Evolutionary conservation across 2,113 vertebrate species (phyloP).

Genomic region (Baryphthengus martii): DNA sequence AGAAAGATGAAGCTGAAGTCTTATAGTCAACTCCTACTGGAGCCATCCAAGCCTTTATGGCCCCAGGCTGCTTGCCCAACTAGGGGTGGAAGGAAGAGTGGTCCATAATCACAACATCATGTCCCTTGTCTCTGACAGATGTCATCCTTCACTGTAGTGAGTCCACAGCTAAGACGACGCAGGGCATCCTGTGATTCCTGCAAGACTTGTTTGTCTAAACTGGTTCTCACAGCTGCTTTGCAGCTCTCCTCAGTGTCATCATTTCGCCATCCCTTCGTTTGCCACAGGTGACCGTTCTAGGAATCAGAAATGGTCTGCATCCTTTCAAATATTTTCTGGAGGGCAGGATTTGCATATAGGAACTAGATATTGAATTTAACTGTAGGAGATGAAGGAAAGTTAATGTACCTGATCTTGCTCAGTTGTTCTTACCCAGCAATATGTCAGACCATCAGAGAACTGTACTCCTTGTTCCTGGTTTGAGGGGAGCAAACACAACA

Average conservation of each 20-base stretch:
- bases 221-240: rapidly evolving
- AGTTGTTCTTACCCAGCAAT: background rate
- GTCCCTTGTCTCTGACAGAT: background rate
- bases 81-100: background rate
- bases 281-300: background rate
- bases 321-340: background rate
- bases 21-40: background rate
- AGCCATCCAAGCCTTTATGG: background rate
- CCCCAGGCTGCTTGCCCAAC: background rate
- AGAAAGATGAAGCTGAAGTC: background rate
- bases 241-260: background rate
- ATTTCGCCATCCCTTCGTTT: background rate
- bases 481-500: background rate
- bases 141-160: background rate
- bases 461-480: background rate
- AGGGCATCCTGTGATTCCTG: background rate
- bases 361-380: background rate
- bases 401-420: background rate
- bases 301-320: background rate
- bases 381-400: background rate
- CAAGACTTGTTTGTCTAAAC: background rate
- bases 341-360: background rate
- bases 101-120: background rate
- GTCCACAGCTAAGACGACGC: background rate
- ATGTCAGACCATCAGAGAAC: background rate